These are phyloP conservation scores for Hirtodrosophila alboralis DNA, from an alignment of 2,888 invertebrate genomes.

Conservation along the genomic window DNA sequence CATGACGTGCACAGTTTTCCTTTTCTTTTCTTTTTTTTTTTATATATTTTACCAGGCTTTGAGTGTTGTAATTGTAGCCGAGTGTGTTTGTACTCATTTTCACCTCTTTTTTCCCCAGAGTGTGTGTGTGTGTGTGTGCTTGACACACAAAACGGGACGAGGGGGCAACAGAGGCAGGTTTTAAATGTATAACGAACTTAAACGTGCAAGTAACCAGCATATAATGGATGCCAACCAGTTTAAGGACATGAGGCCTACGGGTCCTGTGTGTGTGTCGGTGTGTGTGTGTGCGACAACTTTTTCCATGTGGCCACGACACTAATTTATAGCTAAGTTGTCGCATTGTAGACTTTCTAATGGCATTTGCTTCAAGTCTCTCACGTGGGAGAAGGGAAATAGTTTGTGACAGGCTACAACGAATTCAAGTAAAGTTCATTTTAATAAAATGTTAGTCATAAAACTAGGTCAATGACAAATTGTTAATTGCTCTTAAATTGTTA, in stretches of 20 bases:
- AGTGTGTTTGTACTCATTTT: constrained; percentile 76
- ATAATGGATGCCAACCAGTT: constrained; percentile 64
- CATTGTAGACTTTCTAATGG: constrained; percentile 62
- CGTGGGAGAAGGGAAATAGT: background rate
- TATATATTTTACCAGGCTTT: constrained; percentile 30
- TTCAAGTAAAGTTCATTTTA: constrained; percentile 19
- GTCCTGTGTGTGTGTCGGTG: constrained; percentile 14
- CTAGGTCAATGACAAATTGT: constrained; percentile 53
- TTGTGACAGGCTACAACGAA: constrained; percentile 9
- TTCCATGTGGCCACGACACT: constrained; percentile 61
- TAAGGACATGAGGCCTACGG: constrained; percentile 69
- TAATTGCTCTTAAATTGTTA: constrained; percentile 1
- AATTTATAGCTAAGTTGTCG: constrained; percentile 66
- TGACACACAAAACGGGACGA: constrained; percentile 66
- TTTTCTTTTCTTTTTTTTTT: constrained; percentile 10
- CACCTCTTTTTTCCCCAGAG: constrained; percentile 60
- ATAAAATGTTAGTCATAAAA: constrained; percentile 30
- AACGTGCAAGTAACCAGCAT: constrained; percentile 79
- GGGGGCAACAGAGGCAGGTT: constrained; percentile 41
- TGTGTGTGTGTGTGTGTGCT: constrained; percentile 59
- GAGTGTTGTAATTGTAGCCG: constrained; percentile 73
- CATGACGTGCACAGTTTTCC: constrained; percentile 38
- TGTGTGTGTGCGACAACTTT: constrained; percentile 42
- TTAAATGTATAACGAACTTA: constrained; percentile 77
- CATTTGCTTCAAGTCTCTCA: constrained; percentile 9